Base-by-base conservation (phyloP, 1,140 invertebrate genomes). In the Sycophaga agraensis region DNA sequence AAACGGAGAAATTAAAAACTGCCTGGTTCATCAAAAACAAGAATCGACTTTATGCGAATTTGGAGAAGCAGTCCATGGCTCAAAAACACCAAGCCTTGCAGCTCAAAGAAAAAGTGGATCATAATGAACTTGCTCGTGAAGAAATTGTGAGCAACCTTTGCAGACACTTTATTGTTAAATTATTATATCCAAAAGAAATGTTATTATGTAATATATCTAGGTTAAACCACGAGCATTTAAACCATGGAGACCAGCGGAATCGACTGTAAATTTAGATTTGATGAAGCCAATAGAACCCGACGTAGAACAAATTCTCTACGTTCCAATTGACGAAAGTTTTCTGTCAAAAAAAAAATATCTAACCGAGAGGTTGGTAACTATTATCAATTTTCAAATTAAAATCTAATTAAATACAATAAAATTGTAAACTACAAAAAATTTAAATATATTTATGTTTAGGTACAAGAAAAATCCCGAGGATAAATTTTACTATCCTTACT, bases 401-500 rank as follows among this genome's bases (percentile, higher is more conserved):
- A 5, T 6, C 11, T 21, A 21, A 9, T 21, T 43, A 21, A 1
- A 43, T 17, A 43, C 14, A 5, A 42, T 17, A 19, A 42, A 5
- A 42, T 45, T 22, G 21, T 3, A 19, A 26, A 26, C 26, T 12
- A 14, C 8, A 46, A 24, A 7, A n/a, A n/a, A 14, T 14, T 24
- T 14, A 46, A 24, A 26, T 46, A 42, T 46, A 4, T 2, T 0
- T 6, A 49, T 1, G 17, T 4, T 9, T 48, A 77, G 75, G 63
- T 65, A 66, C 21, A 72, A 77, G 61, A 39, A 71, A 16, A 46
- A 46, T 5, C 73, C 75, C 2, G 75, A 79, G 40, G 65, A 76
- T 54, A 68, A 67, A 60, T 78, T 64, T 68, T 75, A 71, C 49
- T 74, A 66, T 42, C 73, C 72, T 4, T 68, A 76, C 49, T 73